phyloP scores from a whole-genome alignment of 1,140 invertebrate species.

The Epicauta chinensis region DNA sequence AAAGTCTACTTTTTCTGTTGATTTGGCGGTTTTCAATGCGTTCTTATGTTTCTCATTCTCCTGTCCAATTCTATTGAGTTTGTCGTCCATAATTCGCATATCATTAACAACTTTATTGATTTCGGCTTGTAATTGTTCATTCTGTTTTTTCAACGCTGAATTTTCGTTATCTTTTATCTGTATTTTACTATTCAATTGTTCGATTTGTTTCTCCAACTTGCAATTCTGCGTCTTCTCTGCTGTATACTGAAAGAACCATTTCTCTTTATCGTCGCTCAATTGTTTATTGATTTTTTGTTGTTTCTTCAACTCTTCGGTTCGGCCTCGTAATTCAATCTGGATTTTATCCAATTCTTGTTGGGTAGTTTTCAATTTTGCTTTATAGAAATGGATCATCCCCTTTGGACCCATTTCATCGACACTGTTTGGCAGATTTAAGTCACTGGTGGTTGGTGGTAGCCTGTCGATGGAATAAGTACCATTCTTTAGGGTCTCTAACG shows the following conservation, averaged over 20 bases:
- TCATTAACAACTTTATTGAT: constrained; percentile 41
- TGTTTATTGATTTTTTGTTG: constrained; percentile 43
- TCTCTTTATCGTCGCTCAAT: constrained; percentile 40
- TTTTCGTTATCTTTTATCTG: constrained; percentile 43
- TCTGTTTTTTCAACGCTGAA: constrained; percentile 45
- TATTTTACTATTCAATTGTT: constrained; percentile 35
- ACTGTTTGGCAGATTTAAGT: constrained; percentile 19
- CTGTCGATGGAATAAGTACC: too few relatives aligned
- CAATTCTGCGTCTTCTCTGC: constrained; percentile 37
- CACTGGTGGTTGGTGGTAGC: too few relatives aligned
- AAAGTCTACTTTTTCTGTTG: constrained; percentile 46
- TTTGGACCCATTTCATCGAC: constrained; percentile 30
- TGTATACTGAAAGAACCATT: constrained; percentile 38
- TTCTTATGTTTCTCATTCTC: constrained; percentile 45
- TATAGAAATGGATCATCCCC: constrained; percentile 39
- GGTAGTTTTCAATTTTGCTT: constrained; percentile 44
- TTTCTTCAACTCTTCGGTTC: constrained; percentile 41
- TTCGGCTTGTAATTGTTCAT: constrained; percentile 45
- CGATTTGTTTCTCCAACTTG: constrained; percentile 43
- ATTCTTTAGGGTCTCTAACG: too few relatives aligned
- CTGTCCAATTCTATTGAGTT: constrained; percentile 45
- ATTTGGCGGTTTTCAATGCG: constrained; percentile 41
- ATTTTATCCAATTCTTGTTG: constrained; percentile 41
- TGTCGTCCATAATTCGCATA: constrained; percentile 38
- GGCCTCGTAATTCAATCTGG: constrained; percentile 36